These are phyloP conservation scores for Pseudopodoces humilis DNA, from an alignment of 2,113 vertebrate species.

Conservation along the genomic window DNA sequence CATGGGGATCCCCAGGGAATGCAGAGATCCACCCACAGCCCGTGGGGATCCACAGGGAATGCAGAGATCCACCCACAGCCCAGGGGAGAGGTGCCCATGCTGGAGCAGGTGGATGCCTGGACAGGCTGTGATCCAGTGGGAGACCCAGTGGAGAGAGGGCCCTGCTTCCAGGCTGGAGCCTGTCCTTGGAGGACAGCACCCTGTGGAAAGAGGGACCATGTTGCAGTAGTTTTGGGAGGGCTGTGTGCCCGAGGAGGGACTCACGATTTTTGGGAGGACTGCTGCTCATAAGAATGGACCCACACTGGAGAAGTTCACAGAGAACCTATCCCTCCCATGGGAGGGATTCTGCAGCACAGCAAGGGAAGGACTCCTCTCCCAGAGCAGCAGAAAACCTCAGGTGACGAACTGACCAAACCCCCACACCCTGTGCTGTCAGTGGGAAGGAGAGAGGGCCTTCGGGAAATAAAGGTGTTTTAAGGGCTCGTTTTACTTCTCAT, in stretches of 20 bases:
- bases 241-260: background rate
- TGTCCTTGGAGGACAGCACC: background rate
- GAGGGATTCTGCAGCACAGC: background rate
- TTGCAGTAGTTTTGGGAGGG: background rate
- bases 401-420: background rate
- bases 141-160: background rate
- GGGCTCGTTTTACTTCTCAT: background rate
- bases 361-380: background rate
- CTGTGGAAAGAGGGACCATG: fast-evolving
- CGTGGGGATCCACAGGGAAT: background rate
- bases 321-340: background rate
- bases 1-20: too few relatives aligned
- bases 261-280: background rate
- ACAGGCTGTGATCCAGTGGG: background rate
- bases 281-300: too few relatives aligned
- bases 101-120: background rate
- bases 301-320: fast-evolving
- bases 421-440: fast-evolving
- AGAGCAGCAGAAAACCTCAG: background rate
- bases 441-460: background rate
- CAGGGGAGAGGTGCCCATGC: fast-evolving
- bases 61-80: background rate
- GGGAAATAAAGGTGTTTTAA: background rate
- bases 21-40: too few relatives aligned
- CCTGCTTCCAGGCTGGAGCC: background rate